Conservation (phyloP, 2,113 vertebrate species). For the Melierax canorus region DNA sequence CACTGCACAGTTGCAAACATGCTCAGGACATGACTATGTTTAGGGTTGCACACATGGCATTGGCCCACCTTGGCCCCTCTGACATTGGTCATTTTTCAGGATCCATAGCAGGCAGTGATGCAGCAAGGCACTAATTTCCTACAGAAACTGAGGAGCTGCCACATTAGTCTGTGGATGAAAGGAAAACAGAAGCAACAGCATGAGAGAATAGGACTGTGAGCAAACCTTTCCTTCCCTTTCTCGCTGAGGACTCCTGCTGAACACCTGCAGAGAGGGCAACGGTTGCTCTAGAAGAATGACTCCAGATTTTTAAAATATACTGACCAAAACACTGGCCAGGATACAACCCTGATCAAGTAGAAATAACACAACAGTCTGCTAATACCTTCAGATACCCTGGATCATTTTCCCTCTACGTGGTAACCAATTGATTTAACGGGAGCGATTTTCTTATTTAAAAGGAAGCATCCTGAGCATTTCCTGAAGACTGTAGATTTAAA, state of each 20-base stretch:
- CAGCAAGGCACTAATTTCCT: background rate
- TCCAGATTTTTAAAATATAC: background rate
- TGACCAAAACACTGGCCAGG: background rate
- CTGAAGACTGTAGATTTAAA: background rate
- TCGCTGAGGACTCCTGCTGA: background rate
- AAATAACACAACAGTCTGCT: background rate
- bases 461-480: background rate
- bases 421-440: background rate
- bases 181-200: background rate
- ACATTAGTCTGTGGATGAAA: background rate
- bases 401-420: background rate
- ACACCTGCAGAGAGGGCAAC: background rate
- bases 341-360: background rate
- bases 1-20: accelerated
- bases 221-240: background rate
- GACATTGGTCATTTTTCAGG: background rate
- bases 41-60: accelerated
- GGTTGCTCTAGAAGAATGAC: background rate
- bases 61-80: background rate
- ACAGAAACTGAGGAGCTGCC: background rate
- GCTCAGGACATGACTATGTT: background rate
- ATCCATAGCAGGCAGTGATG: background rate
- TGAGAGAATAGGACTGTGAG: background rate
- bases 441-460: background rate
- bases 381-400: background rate